phyloP scores from a whole-genome alignment of 2,113 vertebrate genomes.

The Atrichornis clamosus region DNA sequence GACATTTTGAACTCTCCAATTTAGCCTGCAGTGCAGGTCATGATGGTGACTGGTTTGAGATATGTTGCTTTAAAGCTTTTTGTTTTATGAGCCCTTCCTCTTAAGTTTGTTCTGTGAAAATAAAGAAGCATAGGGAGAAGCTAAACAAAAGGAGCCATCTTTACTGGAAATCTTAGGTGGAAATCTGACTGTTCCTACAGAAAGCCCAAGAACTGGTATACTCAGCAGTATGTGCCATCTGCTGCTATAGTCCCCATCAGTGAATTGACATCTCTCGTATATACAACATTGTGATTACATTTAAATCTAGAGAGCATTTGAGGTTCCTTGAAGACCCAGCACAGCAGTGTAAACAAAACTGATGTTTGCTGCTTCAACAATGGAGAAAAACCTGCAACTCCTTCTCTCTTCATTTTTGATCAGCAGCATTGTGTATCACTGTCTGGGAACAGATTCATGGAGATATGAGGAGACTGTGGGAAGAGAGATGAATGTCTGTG shows the following conservation, averaged over 20 bases:
- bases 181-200: neutral
- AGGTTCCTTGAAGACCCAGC: neutral
- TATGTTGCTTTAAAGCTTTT: neutral
- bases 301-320: neutral
- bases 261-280: neutral
- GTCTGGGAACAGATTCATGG: neutral
- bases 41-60: neutral
- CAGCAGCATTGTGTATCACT: neutral
- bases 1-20: neutral
- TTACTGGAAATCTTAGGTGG: neutral
- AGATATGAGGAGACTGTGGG: neutral
- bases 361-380: neutral
- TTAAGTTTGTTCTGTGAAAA: neutral
- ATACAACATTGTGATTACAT: neutral
- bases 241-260: neutral
- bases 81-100: neutral
- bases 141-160: neutral
- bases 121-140: neutral
- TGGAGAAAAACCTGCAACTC: neutral
- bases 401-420: neutral
- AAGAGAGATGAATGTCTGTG: neutral
- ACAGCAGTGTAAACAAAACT: neutral
- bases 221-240: neutral
- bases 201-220: neutral
- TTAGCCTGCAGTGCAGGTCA: neutral